Base-by-base conservation (phyloP, 2,797 vertebrate genomes). In the Avahi laniger region DNA sequence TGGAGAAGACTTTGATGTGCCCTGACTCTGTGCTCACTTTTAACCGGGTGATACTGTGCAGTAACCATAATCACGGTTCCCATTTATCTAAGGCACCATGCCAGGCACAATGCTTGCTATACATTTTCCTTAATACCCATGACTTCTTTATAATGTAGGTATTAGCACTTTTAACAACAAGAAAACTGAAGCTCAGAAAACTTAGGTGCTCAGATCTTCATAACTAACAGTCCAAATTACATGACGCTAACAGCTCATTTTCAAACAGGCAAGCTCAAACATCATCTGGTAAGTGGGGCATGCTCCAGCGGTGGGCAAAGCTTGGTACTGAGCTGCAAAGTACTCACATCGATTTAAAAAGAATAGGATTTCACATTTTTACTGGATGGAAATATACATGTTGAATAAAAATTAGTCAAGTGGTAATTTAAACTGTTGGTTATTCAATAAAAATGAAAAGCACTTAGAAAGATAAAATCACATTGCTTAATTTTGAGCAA, bases 61-160 rank as follows among this genome's bases (percentile, higher is more conserved):
- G 9, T 59, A 20, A 22, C 20, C 10, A 7, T 14, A 52, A 17
- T n/a, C 7, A 5, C 0, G 17, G 8, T 7, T 30, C 57, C 8
- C 41, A 30, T 52, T 28, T 33, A 33, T 13, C 4, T 41, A 13
- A 50, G 50, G 10, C 15, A 33, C 28, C 38, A 26, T n/a, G 41
- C 20, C 72, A 57, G 14, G 5, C 6, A 22, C 2, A 0, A 22
- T 30, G 1, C 30, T 46, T 18, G 5, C 38, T 65, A 5, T 10
- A 0, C 15, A 10, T 63, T 81, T 80, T 57, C 11, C 14, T n/a
- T 48, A 43, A 50, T 8, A 48, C 17, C 4, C 8, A 10, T 4
- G 11, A 61, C 43, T 46, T 85, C 43, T 48, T 17, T 57, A 20
- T 50, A 22, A 61, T 26, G 59, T 30, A 54, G 11, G 35, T 33